phyloP scores from a whole-genome alignment of 2,888 invertebrate species.

The Gymnosoma rotundatum region DNA sequence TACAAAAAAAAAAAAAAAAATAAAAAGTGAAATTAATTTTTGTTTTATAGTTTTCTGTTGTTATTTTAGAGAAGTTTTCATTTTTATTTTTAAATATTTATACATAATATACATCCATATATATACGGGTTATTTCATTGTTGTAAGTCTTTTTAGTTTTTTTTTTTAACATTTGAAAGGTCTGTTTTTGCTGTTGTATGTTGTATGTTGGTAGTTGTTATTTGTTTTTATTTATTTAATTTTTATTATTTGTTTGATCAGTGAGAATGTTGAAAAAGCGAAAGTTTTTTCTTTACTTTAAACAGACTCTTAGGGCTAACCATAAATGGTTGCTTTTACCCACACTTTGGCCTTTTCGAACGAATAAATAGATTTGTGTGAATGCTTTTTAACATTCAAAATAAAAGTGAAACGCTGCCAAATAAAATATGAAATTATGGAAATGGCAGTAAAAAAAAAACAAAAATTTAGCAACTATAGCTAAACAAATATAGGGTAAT shows the following conservation, averaged over 20 bases:
- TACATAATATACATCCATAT: slow-evolving; percentile 27
- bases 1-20: slow-evolving; percentile 56
- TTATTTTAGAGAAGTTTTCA: slow-evolving; percentile 53
- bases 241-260: slow-evolving; percentile 66
- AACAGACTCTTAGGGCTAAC: slow-evolving; percentile 55
- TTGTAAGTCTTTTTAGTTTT: background rate
- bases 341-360: slow-evolving; percentile 65
- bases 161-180: slow-evolving; percentile 49
- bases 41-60: slow-evolving; percentile 3
- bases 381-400: slow-evolving; percentile 17
- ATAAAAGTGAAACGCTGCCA: slow-evolving; percentile 67
- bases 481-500: slow-evolving; percentile 4
- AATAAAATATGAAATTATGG: slow-evolving; percentile 40
- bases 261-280: slow-evolving; percentile 67
- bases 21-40: slow-evolving; percentile 66
- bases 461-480: background rate
- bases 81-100: slow-evolving; percentile 21
- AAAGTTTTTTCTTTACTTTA: slow-evolving; percentile 62
- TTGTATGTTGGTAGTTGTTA: slow-evolving; percentile 5
- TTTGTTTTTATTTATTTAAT: slow-evolving; percentile 25
- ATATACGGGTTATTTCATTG: slow-evolving; percentile 47
- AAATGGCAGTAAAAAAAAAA: slow-evolving; percentile 23
- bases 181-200: slow-evolving; percentile 32
- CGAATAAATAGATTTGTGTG: background rate
- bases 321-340: slow-evolving; percentile 66